Evolutionary conservation across 2,888 invertebrate genomes (phyloP), one percentile per base, ranked within the genome.

Genomic region (Graphium colonna): DNA sequence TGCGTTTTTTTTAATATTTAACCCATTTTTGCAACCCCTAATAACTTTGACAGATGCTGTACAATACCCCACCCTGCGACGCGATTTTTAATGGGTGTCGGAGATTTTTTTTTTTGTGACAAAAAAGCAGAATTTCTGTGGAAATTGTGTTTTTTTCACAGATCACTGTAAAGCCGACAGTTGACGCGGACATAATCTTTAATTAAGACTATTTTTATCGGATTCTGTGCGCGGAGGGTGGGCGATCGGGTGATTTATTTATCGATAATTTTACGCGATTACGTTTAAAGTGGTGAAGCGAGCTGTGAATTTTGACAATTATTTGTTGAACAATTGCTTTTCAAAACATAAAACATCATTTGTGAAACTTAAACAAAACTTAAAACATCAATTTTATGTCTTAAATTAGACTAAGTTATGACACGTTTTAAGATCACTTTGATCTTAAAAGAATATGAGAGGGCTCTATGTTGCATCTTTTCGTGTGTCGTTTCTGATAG

Each of bases 181-280:
- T 87, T 89, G 88, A 89, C 88, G 88, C 88, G 86, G 67, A 88
- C 69, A 82, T 88, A 89, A 89, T 89, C 87, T 85, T 85, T 83
- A 88, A 89, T 87, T 86, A 86, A 83, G 82, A 82, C 73, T 78
- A 77, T 81, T 87, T 82, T 83, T 81, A 75, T 74, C 61, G 69
- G 69, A 65, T 75, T 73, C 73, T 72, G 71, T 52, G 40, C 46
- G 40, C 52, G 33, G 33, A 54, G 49, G 52, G 52, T 72, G 71
- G 70, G 71, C 52, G 73, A 77, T 78, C 74, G 75, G 69, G 61
- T 80, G 79, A 82, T 83, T 82, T 82, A 81, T 82, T 82, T 82
- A 74, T 78, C 76, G 75, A 69, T 68, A 71, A 75, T 74, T 77
- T 73, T 69, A 70, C 65, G 65, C 65, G 63, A 64, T 68, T 15